These are phyloP conservation scores for Pristionchus japonicus DNA, from an alignment of 2,888 invertebrate species.

Conservation along the genomic window DNA sequence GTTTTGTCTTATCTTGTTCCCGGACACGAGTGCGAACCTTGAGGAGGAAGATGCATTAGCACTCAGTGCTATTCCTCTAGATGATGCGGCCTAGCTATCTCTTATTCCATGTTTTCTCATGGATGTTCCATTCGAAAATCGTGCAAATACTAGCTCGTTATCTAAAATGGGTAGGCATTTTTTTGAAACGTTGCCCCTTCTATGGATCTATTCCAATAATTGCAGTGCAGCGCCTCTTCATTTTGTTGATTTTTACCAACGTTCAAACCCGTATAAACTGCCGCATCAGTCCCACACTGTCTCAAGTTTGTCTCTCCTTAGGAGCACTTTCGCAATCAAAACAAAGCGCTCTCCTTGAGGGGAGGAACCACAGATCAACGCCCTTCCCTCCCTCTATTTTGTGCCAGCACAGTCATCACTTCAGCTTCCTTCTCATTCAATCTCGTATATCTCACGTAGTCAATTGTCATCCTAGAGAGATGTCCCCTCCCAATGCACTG, in stretches of 20 bases:
- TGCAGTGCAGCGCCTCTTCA: background rate
- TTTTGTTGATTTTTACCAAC: too few relatives aligned
- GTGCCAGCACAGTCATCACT: background rate
- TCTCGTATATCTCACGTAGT: background rate
- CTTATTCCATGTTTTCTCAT: too few relatives aligned
- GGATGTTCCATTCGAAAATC: too few relatives aligned
- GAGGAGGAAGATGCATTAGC: too few relatives aligned
- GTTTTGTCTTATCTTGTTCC: background rate
- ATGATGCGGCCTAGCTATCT: too few relatives aligned
- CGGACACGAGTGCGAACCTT: background rate
- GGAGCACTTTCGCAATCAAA: background rate
- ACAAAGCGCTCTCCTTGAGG: background rate
- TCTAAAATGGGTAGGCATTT: too few relatives aligned
- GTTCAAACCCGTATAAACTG: too few relatives aligned
- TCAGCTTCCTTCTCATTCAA: background rate
- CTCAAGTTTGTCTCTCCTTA: background rate
- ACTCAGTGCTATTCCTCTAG: background rate
- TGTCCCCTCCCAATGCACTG: background rate
- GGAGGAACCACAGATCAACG: background rate
- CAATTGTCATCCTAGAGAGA: constrained; percentile 13
- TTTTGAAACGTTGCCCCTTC: too few relatives aligned
- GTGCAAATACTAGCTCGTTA: too few relatives aligned
- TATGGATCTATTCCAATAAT: background rate
- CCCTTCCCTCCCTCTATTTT: constrained; percentile 18
- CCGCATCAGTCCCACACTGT: too few relatives aligned